Evolutionary conservation across 2,888 invertebrate genomes (phyloP), one percentile per base, ranked within the genome.

Genomic region (Cataglyphis rosenhaueri): DNA sequence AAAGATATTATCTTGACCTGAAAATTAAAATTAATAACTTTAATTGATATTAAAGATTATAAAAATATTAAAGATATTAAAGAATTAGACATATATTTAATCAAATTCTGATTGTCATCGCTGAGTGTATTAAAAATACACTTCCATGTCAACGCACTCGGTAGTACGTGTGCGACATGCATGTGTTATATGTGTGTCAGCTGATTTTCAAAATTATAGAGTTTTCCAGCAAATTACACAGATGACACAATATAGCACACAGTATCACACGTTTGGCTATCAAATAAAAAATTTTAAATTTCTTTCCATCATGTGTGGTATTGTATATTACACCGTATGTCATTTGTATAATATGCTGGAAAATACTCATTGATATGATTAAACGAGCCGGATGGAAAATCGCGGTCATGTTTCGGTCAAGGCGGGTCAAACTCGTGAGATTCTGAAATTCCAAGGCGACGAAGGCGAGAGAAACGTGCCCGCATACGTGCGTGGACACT

Each of bases 311-410:
- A 25, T n/a, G n/a, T 25, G 25, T 25, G 25, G 25, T 25, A 25
- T 25, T 25, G 25, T 25, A 1, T 1, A 1, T 25, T 25, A 25
- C 25, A 25, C 25, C 1, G 25, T 25, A 1, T 25, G 25, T 25
- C 25, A 25, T 25, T 25, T 25, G 25, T 1, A 25, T 25, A 25
- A 25, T 1, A 25, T 25, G 25, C 25, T 25, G 25, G 25, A 25
- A 25, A 25, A 25, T 1, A 25, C 25, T 25, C 73, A 87, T 74
- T 61, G 76, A 86, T 83, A 59, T 29, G 82, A 86, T 74, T 76
- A 48, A 64, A 52, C 61, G 61, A 79, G 79, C 62, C 25, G 25
- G 48, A 29, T 1, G 35, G 12, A 55, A 75, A 48, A 25, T 48
- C 3, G 18, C 35, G 61, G 41, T 74, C 68, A 83, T 41, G 21